Evolutionary conservation across 53 echinoderm and acorn worm species (phyloP), one percentile per base, ranked within the genome.

Genomic region (Stichopus horrens): DNA sequence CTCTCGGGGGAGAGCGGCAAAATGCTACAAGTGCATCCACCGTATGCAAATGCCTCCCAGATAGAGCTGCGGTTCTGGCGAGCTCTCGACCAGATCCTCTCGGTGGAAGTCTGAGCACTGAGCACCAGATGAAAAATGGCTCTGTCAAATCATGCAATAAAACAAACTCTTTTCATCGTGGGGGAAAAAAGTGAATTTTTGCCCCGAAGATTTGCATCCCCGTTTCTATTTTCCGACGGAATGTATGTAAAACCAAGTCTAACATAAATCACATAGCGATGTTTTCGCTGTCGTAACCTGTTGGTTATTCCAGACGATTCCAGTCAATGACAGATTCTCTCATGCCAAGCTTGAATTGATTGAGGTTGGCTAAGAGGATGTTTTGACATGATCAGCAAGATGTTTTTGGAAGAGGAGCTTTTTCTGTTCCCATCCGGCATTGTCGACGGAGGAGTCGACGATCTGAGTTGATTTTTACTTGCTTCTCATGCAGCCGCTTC

Each of bases 1-100:
- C 81, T 81, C 81, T 71, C 71, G 18, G 56, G 71, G 71, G 81
- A 81, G 81, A 81, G 20, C 56, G 21, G 13, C 57, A 23, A 56
- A 81, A 81, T 56, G 81, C 81, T 81, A 81, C 81, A 81, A 81
- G 81, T 81, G 81, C 81, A 23, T 19, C 81, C 58, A 58, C 54
- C 81, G 58, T 57, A 81, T 56, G 19, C 22, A 57, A 56, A 81
- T 56, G 56, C 57, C 81, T 56, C 18, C 14, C 59, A 59, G 81
- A 81, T 81, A 81, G 81, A 81, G 57, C 57, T 58, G 14, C 58
- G 20, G 81, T 57, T 81, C 11, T 71, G 81, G 18, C 81, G 5
- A 58, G 81, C 81, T 81, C 57, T 81, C 58, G 56, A 58, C 81
- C 55, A 57, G 81, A 55, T 81, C 81, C 16, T 56, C 22, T 53